phyloP scores from a whole-genome alignment of 1,140 invertebrate genomes.

The Portunus trituberculatus region DNA sequence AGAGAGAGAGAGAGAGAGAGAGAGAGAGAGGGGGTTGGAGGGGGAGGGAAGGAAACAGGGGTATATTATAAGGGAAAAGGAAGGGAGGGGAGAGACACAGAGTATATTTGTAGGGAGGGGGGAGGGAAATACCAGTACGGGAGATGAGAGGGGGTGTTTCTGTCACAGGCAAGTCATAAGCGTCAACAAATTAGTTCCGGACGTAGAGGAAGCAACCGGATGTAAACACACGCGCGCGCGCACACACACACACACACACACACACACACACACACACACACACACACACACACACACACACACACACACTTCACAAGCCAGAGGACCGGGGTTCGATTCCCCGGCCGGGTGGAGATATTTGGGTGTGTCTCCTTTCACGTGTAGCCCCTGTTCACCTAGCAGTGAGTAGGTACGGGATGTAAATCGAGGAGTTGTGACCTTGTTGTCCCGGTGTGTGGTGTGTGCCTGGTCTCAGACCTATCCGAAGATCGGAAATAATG shows the following conservation, averaged over 20 bases:
- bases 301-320: too few species aligned
- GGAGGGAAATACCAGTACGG: neutral
- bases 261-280: slow-evolving; percentile 42
- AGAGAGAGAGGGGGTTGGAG: neutral
- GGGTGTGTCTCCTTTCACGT: too few species aligned
- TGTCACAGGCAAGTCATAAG: slow-evolving; percentile 35
- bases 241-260: slow-evolving; percentile 51
- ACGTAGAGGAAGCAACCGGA: neutral
- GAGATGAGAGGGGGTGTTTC: neutral
- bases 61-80: neutral
- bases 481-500: too few species aligned
- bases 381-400: too few species aligned
- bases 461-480: too few species aligned
- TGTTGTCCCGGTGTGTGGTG: too few species aligned
- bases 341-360: too few species aligned
- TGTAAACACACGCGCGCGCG: slow-evolving; percentile 16
- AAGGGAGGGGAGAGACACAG: neutral
- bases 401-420: too few species aligned
- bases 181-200: slow-evolving; percentile 41
- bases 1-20: slow-evolving; percentile 43
- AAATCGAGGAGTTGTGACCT: too few species aligned
- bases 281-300: slow-evolving; percentile 48
- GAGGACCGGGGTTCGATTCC: too few species aligned
- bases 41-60: neutral
- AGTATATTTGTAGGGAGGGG: neutral